Evolutionary conservation across 2,888 invertebrate species (phyloP).

Genomic region (Sialis lutaria): DNA sequence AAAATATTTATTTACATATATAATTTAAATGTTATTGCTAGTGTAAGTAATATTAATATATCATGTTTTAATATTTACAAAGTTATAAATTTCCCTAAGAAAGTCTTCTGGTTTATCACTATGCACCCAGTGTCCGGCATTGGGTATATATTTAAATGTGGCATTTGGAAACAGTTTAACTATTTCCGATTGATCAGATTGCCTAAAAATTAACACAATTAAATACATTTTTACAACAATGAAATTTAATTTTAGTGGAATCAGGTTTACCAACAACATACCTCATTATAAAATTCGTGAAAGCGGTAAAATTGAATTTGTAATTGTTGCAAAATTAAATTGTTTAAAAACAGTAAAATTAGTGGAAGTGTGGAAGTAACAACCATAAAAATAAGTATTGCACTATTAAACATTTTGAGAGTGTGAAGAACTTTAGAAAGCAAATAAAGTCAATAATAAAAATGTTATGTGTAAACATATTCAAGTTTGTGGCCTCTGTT

Average conservation of each 20-base stretch:
- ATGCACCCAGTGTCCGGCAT: constrained; percentile 89
- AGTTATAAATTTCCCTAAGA: constrained; percentile 40
- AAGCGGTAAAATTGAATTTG: background rate
- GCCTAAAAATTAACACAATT: constrained; percentile 21
- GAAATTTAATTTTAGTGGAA: too few relatives aligned
- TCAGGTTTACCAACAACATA: background rate
- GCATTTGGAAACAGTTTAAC: constrained; percentile 54
- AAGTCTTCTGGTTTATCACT: constrained; percentile 76
- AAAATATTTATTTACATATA: too few relatives aligned
- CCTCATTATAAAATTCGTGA: background rate
- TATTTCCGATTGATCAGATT: constrained; percentile 41
- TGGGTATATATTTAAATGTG: constrained; percentile 48
- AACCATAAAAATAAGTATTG: too few relatives aligned
- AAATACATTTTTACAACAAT: constrained; percentile 13
- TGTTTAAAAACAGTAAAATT: too few relatives aligned
- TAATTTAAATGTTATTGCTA: background rate
- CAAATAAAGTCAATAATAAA: too few relatives aligned
- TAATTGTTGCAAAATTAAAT: too few relatives aligned
- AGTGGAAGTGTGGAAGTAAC: too few relatives aligned
- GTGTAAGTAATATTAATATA: too few relatives aligned
- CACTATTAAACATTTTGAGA: too few relatives aligned
- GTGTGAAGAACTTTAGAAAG: too few relatives aligned
- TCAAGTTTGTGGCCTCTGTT: too few relatives aligned
- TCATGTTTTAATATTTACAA: constrained; percentile 27
- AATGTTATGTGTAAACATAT: too few relatives aligned